Conservation (phyloP, 1,140 invertebrate species). For the Campoletis sonorensis region DNA sequence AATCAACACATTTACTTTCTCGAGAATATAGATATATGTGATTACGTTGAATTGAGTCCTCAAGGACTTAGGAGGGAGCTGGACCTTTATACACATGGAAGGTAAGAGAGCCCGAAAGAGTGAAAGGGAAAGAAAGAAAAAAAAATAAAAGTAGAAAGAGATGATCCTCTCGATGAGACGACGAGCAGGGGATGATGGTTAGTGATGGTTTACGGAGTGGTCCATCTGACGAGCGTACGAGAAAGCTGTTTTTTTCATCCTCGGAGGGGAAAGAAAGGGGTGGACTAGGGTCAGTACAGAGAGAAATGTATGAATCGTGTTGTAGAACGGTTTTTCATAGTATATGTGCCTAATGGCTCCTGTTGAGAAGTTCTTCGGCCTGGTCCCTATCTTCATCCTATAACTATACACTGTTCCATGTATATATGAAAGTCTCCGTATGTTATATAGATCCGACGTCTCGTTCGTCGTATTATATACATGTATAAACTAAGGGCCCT, state of each 20-base stretch:
- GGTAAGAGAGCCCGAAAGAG: background rate
- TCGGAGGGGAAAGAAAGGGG: constrained; percentile 46
- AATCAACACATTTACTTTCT: constrained; percentile 24
- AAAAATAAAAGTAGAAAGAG: background rate
- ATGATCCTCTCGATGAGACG: constrained; percentile 19
- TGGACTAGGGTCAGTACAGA: constrained; percentile 21
- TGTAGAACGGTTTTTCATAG: constrained; percentile 71
- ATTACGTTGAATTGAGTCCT: background rate
- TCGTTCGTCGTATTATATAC: background rate
- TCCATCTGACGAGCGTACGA: background rate
- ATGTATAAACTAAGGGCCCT: constrained; percentile 51
- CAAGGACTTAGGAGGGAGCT: background rate
- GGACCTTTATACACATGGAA: constrained; percentile 4
- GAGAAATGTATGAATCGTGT: constrained; percentile 77
- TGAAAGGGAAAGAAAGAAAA: background rate
- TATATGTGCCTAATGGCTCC: constrained; percentile 72
- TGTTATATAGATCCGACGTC: background rate
- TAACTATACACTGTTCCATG: background rate
- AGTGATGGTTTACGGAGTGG: constrained; percentile 42
- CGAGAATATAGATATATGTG: background rate
- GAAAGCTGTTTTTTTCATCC: constrained; percentile 70
- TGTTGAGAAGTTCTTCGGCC: constrained; percentile 63
- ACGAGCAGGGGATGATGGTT: constrained; percentile 6
- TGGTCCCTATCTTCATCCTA: constrained; percentile 21
- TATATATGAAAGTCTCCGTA: background rate